A percentile compares a stretch with the other conserved stretches of the same genome.
phyloP scores from a whole-genome alignment of 2,888 invertebrate species.

The Perizoma affinitatum region DNA sequence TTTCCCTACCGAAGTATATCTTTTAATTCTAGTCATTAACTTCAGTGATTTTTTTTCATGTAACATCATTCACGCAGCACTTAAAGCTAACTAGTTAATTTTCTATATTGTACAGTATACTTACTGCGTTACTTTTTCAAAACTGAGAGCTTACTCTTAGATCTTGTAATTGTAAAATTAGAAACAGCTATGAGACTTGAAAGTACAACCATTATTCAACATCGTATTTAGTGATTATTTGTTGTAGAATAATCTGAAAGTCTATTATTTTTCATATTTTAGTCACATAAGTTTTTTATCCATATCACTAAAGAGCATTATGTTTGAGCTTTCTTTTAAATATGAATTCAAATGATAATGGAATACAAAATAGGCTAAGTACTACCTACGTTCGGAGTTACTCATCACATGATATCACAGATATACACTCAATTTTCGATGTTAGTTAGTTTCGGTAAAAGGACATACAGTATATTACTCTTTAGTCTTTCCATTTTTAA shows the following conservation, averaged over 20 bases:
- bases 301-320: conserved; percentile 49
- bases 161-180: conserved; percentile 53
- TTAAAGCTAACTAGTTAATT: conserved; percentile 4
- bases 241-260: conserved; percentile 74
- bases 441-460: conserved; percentile 7
- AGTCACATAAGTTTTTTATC: conserved; percentile 54
- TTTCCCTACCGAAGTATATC: conserved; percentile 10
- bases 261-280: conserved; percentile 48
- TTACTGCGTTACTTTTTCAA: conserved; percentile 15
- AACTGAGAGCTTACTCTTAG: conserved; percentile 37
- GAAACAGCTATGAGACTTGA: conserved; percentile 55
- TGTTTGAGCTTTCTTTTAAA: conserved; percentile 2
- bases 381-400: no score
- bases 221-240: conserved; percentile 69
- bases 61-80: conserved; percentile 3
- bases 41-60: conserved; percentile 13
- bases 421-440: neutral
- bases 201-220: conserved; percentile 68
- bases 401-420: no score
- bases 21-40: conserved; percentile 37
- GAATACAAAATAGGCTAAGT: neutral
- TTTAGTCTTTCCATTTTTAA: conserved; percentile 11
- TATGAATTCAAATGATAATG: neutral
- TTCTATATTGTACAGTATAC: conserved; percentile 20
- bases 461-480: conserved; percentile 10